phyloP scores from a whole-genome alignment of 2,113 vertebrate species.

The Candoia aspera region DNA sequence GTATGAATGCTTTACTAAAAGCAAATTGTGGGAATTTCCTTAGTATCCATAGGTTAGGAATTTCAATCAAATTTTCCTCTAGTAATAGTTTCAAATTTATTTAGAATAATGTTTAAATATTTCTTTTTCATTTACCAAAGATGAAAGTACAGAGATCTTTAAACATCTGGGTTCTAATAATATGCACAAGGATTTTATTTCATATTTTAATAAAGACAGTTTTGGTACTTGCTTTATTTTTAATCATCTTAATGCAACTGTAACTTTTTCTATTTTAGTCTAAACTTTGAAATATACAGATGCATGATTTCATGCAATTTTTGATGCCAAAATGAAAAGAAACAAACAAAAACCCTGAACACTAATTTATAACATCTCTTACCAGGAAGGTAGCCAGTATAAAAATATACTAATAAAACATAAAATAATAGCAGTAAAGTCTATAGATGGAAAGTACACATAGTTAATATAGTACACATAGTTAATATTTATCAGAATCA shows the following conservation, averaged over 20 bases:
- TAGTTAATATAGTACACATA: not conserved
- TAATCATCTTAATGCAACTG: not conserved
- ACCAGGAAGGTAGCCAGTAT: not conserved
- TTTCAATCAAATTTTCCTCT: not conserved
- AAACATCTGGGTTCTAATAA: not conserved
- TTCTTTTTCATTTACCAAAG: not conserved
- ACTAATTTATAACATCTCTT: not conserved
- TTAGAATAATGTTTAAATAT: not conserved
- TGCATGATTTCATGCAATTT: not conserved
- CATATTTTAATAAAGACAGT: not conserved
- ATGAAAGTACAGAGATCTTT: not conserved
- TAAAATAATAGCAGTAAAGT: not conserved
- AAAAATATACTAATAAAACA: not conserved
- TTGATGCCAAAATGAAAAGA: not conserved
- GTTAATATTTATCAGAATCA: conserved; percentile 36
- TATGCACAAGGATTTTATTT: not conserved
- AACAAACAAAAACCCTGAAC: not conserved
- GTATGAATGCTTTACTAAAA: not conserved
- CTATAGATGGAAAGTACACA: conserved; percentile 16
- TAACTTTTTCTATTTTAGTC: not conserved
- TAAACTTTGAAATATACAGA: not conserved
- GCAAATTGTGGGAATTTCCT: not conserved
- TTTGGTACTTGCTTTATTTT: not conserved
- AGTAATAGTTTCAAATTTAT: not conserved
- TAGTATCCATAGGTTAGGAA: not conserved